Percentiles rank a stretch among this genome's conserved stretches.
These are phyloP conservation scores for Cyprinodon tularosa DNA, from an alignment of 2,113 vertebrate genomes.

Conservation along the genomic window DNA sequence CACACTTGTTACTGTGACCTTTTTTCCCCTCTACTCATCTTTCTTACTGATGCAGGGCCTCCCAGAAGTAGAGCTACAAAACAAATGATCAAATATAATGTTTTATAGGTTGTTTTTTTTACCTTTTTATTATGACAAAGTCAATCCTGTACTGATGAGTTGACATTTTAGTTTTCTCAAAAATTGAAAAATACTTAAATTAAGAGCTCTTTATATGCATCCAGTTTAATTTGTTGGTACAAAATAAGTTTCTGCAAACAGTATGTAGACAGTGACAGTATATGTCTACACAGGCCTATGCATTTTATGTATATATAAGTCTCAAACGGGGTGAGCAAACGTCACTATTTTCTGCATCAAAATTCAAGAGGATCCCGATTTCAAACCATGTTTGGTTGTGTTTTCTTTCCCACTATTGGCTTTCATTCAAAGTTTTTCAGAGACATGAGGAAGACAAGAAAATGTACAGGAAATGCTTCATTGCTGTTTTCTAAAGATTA, in stretches of 20 bases:
- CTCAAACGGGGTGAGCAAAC: no score
- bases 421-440: no score
- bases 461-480: no score
- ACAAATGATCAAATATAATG: constrained; percentile 1
- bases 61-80: constrained; percentile 14
- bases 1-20: constrained; percentile 17
- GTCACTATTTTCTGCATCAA: no score
- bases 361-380: no score
- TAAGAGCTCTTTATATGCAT: constrained; percentile 3
- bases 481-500: no score
- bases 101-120: no score
- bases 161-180: neutral
- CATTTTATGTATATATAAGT: neutral
- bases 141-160: neutral
- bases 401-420: no score
- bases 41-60: constrained; percentile 30
- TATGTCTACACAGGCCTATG: neutral
- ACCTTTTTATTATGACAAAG: neutral
- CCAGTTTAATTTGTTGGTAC: neutral
- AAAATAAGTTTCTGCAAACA: constrained; percentile 15
- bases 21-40: constrained; percentile 33
- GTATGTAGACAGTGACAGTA: no score
- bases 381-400: no score
- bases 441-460: no score
- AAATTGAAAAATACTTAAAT: constrained; percentile 5